Evolutionary conservation across 2,888 invertebrate species (phyloP), one percentile per base, ranked within the genome.

Genomic region (Drosophila barbarae): DNA sequence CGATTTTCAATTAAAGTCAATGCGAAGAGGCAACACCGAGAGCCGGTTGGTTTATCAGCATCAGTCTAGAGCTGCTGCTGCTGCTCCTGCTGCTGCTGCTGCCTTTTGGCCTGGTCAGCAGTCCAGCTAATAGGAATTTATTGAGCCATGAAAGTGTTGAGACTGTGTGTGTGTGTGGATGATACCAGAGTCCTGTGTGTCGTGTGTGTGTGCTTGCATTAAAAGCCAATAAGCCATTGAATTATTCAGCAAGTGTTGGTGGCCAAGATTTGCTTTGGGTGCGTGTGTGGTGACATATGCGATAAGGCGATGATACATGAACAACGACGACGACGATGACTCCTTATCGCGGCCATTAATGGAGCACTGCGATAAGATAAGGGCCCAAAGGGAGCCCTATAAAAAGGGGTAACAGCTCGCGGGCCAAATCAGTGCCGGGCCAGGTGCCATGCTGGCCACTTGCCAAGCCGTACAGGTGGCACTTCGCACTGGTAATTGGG

Each of bases 1-100:
- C 84, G 77, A 85, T 86, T 86, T 87, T 87, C 86, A 87, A 87
- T 87, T 87, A 87, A 87, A 86, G 79, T 75, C 78, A 75, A 82
- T 85, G 75, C 74, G 71, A 54, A 66, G 69, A 39, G 56, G 42
- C 55, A 52, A 53, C 26, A 56, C 10, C 49, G 35, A 42, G 18
- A 42, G n/a, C 50, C 39, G 44, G 39, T 47, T 47, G 44, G 39
- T 47, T 47, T 47, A 47, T 47, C 46, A 47, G 46, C 46, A 47
- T 47, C 46, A 47, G 46, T 21, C 46, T 47, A 5, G 18, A 32
- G 46, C 21, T 47, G 46, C 44, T 28, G 23, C 46, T 54, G 55
- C 35, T 35, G 32, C 46, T 54, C 52, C 35, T 35, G 32, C 30
- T 15, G 46, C 56, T 32, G 18, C 26, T 35, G 39, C 42, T 58